These are phyloP conservation scores for Meiosimyza decipiens DNA, from an alignment of 2,888 invertebrate species.

Conservation along the genomic window DNA sequence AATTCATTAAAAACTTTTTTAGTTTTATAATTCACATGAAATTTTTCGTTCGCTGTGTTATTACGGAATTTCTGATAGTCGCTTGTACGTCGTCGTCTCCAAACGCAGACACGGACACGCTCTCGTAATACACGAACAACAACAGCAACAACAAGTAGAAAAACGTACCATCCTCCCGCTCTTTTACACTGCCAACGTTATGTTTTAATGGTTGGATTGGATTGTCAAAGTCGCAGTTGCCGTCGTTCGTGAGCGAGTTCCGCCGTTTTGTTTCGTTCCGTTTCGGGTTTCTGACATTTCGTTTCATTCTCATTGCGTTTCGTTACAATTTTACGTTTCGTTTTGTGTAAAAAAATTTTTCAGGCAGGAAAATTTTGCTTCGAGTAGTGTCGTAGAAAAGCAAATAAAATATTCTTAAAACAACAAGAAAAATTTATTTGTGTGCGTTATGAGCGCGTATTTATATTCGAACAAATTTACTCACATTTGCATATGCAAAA, in stretches of 20 bases:
- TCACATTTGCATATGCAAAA: background rate
- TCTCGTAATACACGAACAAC: slow-evolving; percentile 12
- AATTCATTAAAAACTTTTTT: slow-evolving; percentile 22
- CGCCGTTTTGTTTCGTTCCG: no score
- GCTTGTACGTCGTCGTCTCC: slow-evolving; percentile 17
- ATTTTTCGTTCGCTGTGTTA: slow-evolving; percentile 19
- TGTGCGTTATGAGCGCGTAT: background rate
- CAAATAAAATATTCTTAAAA: background rate
- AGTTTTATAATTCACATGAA: slow-evolving; percentile 29
- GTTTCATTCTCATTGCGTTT: slow-evolving; percentile 17
- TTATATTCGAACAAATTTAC: background rate
- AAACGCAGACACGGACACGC: background rate
- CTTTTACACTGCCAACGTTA: background rate
- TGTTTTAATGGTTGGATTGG: slow-evolving; percentile 2
- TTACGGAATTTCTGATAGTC: slow-evolving; percentile 26
- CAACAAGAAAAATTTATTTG: background rate
- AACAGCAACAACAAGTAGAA: slow-evolving; percentile 8
- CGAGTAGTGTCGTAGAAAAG: slow-evolving; percentile 3
- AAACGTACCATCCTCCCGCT: background rate
- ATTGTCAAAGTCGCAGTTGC: slow-evolving; percentile 1
- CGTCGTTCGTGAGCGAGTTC: slow-evolving; percentile 17
- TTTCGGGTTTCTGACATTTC: background rate
- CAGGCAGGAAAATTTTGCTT: slow-evolving; percentile 26
- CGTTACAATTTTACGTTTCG: slow-evolving; percentile 4
- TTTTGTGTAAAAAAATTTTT: slow-evolving; percentile 26